Base-by-base conservation (phyloP, 2,113 vertebrate genomes). In the Onychorhynchus coronatus region DNA sequence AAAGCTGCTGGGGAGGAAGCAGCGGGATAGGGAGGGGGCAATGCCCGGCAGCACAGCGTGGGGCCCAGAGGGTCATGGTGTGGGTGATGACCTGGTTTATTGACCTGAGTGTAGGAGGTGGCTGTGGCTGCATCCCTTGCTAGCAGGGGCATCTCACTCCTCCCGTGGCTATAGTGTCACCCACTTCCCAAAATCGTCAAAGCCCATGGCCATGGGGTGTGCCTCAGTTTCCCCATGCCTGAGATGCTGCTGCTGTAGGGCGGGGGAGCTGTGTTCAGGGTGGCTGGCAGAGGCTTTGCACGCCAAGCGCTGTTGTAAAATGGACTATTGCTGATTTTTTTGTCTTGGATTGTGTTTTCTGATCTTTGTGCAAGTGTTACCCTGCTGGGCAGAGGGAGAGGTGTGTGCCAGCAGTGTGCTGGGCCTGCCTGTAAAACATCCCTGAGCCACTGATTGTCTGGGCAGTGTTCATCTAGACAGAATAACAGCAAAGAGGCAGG, bases 191-290 rank as follows among this genome's bases (percentile, higher is more conserved):
- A 15, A 61, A 55, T 8, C 1, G 5, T 15, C 12, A 47, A 37
- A 63, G 39, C 42, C 14, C 0, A 0, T 3, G 47, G 19, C 4
- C 0, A 0, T 1, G 1, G 74, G 81, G 70, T 1, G 88, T 96
- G 95, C 95, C 90, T 95, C 91, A n/a, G 88, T 92, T 95, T 96
- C 94, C 95, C 92, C 82, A 27, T 63, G 44, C 74, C 59, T 33
- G 9, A 87, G 68, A 49, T 77, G 4, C 6, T 50, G 75, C 49
- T 49, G 55, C 59, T 70, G 25, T 8, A 24, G 82, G 84, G 88
- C 0, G 14, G 68, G 12, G 70, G 20, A 58, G 42, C 50, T 82
- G 71, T 11, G 8, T 61, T 78, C 9, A 27, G 9, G 0, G 42
- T 19, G 66, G 5, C 35, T 72, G 50, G 28, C 4, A 1, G n/a